Base-by-base conservation (phyloP, 2,888 invertebrate species). In the Protodeltote pygarga region DNA sequence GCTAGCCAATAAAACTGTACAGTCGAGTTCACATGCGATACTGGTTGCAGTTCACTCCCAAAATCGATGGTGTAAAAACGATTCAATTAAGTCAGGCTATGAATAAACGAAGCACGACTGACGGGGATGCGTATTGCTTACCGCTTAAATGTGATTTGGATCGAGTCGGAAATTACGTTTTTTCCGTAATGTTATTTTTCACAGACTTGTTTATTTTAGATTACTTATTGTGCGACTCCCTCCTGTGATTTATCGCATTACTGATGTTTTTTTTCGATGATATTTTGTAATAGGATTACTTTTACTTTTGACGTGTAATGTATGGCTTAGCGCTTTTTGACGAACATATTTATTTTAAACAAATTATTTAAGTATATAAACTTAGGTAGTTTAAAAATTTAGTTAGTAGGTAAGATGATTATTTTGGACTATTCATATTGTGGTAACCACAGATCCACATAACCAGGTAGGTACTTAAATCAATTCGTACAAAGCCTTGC, bases 161-260 rank as follows among this genome's bases (percentile, higher is more conserved):
- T 35, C 66, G 61, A 53, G 49, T 25, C 64, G 75, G 74, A 75
- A 72, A 75, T 73, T 65, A 65, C 62, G 33, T 60, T 59, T 66
- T 69, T 53, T 65, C 50, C 52, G n/a, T 61, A 64, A 65, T 66
- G n/a, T 69, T 63, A 53, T 53, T 59, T 50, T 54, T 60, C 9
- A 41, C 31, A 50, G 55, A 53, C 38, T 47, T 60, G 32, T 51
- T 55, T 64, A 46, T 54, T 55, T 59, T 16, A 51, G 52, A 29
- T 46, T 58, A 50, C 50, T 38, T 65, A 51, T 48, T 61, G 31
- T 49, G 29, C 27, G 48, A 9, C 31, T 23, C 9, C 15, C 46
- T 39, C 29, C 14, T 20, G 17, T 13, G 34, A 45, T 48, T 39
- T 37, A n/a, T n/a, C n/a, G n/a, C n/a, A n/a, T n/a, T n/a, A n/a